phyloP scores from a whole-genome alignment of 2,888 invertebrate species.

The Ramazzottius varieornatus region DNA sequence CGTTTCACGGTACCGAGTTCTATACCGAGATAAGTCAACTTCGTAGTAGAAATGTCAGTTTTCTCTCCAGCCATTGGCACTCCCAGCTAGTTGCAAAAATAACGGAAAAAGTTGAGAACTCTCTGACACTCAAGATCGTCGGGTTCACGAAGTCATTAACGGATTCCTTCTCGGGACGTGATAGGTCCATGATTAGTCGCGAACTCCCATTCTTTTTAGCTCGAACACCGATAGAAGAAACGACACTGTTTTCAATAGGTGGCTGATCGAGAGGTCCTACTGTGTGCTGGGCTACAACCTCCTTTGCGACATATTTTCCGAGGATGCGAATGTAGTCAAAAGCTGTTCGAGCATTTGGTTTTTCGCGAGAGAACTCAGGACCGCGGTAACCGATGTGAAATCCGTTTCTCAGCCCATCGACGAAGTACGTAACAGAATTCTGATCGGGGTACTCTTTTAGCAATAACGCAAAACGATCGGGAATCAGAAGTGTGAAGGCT shows the following conservation, averaged over 20 bases:
- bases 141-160: background rate
- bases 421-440: background rate
- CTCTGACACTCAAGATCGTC: background rate
- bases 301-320: background rate
- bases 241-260: background rate
- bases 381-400: background rate
- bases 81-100: background rate
- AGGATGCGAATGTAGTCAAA: background rate
- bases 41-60: background rate
- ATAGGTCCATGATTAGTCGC: conserved; percentile 4
- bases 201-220: conserved; percentile 3
- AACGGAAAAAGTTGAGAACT: background rate
- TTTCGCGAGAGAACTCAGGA: background rate
- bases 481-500: background rate
- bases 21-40: background rate
- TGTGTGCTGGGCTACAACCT: background rate
- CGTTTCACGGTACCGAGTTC: background rate
- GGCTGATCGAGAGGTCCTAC: background rate
- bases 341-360: background rate
- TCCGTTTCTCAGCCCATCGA: background rate
- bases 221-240: conserved; percentile 4
- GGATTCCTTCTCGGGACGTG: background rate
- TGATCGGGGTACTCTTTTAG: background rate
- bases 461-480: background rate
- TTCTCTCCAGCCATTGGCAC: background rate